Evolutionary conservation across 2,113 vertebrate genomes (phyloP).

Genomic region (Tinamus guttatus): DNA sequence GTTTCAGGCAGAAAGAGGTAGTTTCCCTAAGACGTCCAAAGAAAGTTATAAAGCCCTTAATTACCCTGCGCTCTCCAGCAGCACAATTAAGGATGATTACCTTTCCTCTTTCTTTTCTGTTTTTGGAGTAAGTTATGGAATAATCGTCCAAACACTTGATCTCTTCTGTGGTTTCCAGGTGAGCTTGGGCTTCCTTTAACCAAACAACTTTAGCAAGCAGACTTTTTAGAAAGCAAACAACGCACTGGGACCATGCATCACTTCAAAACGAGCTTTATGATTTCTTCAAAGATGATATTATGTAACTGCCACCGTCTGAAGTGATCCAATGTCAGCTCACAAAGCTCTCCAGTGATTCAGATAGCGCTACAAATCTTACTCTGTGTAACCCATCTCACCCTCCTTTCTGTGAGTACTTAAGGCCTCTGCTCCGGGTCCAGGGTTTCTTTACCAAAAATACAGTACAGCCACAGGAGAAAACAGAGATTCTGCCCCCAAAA

Average conservation of each 20-base stretch:
- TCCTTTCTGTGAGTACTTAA: not conserved
- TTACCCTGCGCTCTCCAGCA: not conserved
- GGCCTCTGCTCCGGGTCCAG: not conserved
- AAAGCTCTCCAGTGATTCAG: not conserved
- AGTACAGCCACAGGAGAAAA: not conserved
- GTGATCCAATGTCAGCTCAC: not conserved
- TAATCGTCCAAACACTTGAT: not conserved
- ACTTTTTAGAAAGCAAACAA: not conserved
- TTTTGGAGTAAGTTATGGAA: not conserved
- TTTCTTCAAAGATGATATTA: not conserved
- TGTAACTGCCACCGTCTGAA: not conserved
- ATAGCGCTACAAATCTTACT: not conserved
- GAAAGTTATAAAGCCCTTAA: not conserved
- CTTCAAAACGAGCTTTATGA: not conserved
- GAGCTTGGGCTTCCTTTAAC: not conserved
- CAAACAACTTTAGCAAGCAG: conserved; percentile 9
- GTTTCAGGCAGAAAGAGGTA: not conserved
- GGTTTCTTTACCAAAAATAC: not conserved
- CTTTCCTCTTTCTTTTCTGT: not conserved
- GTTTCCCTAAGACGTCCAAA: conserved; percentile 33
- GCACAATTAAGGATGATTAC: not conserved
- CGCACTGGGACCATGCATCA: not conserved
- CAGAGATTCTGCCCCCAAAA: not conserved
- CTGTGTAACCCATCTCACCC: not conserved
- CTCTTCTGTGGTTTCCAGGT: not conserved